Evolutionary conservation across 2,797 vertebrate species (phyloP).

Genomic region (Paramormyrops hopkinsi): DNA sequence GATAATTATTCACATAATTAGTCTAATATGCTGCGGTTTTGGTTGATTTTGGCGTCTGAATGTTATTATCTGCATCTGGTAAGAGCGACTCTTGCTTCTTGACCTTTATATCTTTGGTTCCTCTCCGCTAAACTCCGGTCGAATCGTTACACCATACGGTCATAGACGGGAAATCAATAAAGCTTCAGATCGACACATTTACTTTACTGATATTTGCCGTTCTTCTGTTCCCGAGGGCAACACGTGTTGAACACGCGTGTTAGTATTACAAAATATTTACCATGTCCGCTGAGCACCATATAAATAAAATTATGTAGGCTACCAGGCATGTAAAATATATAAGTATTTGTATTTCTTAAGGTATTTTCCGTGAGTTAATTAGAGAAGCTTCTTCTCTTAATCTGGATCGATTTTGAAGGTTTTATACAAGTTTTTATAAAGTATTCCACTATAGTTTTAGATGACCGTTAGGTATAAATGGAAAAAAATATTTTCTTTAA

Average conservation of each 20-base stretch:
- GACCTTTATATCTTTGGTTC: conserved; percentile 22
- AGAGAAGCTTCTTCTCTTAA: not conserved
- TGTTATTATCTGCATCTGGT: not conserved
- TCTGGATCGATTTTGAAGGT: conserved; percentile 2
- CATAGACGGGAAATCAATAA: not conserved
- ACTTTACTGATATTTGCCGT: not conserved
- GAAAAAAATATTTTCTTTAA: conserved; percentile 5
- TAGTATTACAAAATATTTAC: conserved; percentile 1
- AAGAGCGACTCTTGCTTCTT: conserved; percentile 7
- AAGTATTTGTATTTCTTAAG: conserved; percentile 10
- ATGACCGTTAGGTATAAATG: not conserved
- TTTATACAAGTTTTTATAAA: conserved; percentile 20
- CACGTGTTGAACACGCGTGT: conserved; percentile 21
- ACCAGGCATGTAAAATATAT: not conserved
- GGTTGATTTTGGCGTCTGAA: not conserved
- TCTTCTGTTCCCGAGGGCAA: not conserved
- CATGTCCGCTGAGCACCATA: not conserved
- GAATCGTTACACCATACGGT: not conserved
- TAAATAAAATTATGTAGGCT: not conserved
- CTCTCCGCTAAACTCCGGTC: not conserved
- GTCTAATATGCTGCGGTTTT: not conserved
- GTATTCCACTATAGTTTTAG: conserved; percentile 7
- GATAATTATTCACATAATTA: not conserved
- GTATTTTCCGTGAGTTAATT: not conserved
- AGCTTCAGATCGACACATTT: not conserved